Percentiles rank a stretch among this genome's conserved stretches.
These are phyloP conservation scores for Drosophila ananassae DNA, from an alignment of 1,140 invertebrate species.

Conservation along the genomic window DNA sequence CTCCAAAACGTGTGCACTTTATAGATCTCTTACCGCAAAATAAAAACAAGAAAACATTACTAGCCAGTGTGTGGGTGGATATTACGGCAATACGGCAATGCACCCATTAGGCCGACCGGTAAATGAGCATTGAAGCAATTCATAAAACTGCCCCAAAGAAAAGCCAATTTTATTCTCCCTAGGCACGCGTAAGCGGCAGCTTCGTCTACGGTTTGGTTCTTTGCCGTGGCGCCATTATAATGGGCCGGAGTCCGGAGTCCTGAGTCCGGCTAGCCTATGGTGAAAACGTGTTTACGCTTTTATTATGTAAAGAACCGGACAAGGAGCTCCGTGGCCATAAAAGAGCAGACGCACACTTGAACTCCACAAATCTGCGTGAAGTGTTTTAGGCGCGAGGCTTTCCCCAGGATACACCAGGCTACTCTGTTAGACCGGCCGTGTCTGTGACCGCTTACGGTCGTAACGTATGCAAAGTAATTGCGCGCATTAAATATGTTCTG, in stretches of 20 bases:
- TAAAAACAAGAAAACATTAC: slow-evolving; percentile 23
- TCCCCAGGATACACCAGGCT: not conserved
- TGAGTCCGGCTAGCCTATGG: slow-evolving; percentile 54
- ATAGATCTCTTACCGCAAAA: slow-evolving; percentile 44
- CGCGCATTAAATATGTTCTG: slow-evolving; percentile 72
- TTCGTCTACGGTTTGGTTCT: slow-evolving; percentile 26
- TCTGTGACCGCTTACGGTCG: slow-evolving; percentile 10
- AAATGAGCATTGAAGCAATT: slow-evolving; percentile 82
- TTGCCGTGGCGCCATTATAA: slow-evolving; percentile 65
- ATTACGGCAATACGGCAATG: slow-evolving; percentile 55
- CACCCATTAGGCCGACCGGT: slow-evolving; percentile 76
- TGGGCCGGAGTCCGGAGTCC: slow-evolving; percentile 25
- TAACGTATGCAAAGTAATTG: slow-evolving; percentile 81
- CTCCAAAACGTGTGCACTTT: slow-evolving; percentile 53
- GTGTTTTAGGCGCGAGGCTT: slow-evolving; percentile 38
- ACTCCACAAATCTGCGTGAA: slow-evolving; percentile 52
- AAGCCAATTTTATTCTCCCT: slow-evolving; percentile 66
- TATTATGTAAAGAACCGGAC: slow-evolving; percentile 71
- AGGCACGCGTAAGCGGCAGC: slow-evolving; percentile 62
- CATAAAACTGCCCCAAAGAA: slow-evolving; percentile 73
- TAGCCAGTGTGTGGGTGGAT: slow-evolving; percentile 21
- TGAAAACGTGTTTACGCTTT: slow-evolving; percentile 82
- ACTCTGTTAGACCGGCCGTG: not conserved
- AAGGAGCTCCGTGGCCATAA: slow-evolving; percentile 44
- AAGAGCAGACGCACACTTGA: slow-evolving; percentile 39